Evolutionary conservation across 1,140 invertebrate genomes (phyloP).

Genomic region (Goniozus legneri): DNA sequence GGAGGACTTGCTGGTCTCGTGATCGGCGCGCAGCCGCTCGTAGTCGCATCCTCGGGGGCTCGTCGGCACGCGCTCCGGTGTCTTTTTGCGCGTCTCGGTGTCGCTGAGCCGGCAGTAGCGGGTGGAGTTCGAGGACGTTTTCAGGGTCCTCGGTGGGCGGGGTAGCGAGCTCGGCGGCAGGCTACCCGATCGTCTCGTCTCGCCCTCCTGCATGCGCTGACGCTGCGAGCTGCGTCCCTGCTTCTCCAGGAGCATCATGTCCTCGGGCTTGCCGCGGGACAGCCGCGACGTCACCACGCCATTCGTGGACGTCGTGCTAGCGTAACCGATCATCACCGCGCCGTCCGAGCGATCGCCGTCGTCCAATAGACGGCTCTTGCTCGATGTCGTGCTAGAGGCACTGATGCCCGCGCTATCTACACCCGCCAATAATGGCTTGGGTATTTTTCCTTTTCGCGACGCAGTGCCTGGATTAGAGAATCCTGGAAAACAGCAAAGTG

Average conservation of each 20-base stretch:
- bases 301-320: constrained; percentile 41
- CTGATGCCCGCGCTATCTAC: constrained; percentile 57
- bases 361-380: constrained; percentile 55
- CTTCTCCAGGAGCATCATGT: constrained; percentile 71
- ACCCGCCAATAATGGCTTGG: constrained; percentile 77
- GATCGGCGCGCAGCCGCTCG: constrained; percentile 37
- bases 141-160: constrained; percentile 61
- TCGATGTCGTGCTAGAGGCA: constrained; percentile 55
- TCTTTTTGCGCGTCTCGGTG: constrained; percentile 55
- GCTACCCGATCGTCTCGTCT: constrained; percentile 51
- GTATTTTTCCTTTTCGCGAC: constrained; percentile 78
- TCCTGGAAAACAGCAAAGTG: constrained; percentile 83
- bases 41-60: constrained; percentile 40
- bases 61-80: constrained; percentile 42
- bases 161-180: constrained; percentile 66
- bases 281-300: constrained; percentile 46
- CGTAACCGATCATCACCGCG: constrained; percentile 43
- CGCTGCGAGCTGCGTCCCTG: constrained; percentile 73
- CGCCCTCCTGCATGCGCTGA: constrained; percentile 61
- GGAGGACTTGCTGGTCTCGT: constrained; percentile 36
- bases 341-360: constrained; percentile 46
- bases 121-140: constrained; percentile 53
- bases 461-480: constrained; percentile 77
- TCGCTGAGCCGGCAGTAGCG: constrained; percentile 60
- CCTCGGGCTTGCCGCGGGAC: constrained; percentile 57